Evolutionary conservation across 2,888 invertebrate genomes (phyloP), one percentile per base, ranked within the genome.

Genomic region (Copidosoma aretas): DNA sequence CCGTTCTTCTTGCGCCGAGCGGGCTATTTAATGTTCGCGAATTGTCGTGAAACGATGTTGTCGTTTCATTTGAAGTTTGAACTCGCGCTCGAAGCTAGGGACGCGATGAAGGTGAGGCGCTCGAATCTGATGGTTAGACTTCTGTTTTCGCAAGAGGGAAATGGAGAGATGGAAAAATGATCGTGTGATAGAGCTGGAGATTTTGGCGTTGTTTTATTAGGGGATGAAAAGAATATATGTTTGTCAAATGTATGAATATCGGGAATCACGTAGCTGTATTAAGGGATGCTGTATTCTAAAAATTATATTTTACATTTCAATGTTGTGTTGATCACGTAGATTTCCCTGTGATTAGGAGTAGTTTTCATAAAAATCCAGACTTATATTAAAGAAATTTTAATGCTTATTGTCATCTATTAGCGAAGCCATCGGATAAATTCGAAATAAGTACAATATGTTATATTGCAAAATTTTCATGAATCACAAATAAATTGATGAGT

Each of bases 31-130:
- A 77, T 78, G 77, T 71, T 66, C 69, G 68, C 60, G 74, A 77
- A 78, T 79, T 78, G 77, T 79, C 78, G 76, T 76, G 75, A 76
- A 78, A 80, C 76, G 78, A 78, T 75, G 74, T 80, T 80, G 77
- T 77, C 77, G 73, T 80, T 80, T 72, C 77, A 77, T 78, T 79
- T 71, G 70, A 65, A 63, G 32, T 68, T 71, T 15, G 60, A 63
- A 24, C 39, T 25, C 22, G 51, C 39, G 22, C 43, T 14, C 14
- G 12, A 46, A 46, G 43, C 15, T 17, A 46, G 12, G 12, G 4
- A 46, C 10, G 41, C 41, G 10, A 10, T 14, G 41, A 14, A 14
- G 41, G 10, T 10, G 41, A 41, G n/a, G n/a, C 32, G 12, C 17
- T 46, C 12, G 14, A 46, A 46, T 46, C 12, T 46, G 43, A 46